phyloP scores from a whole-genome alignment of 2,113 vertebrate genomes.

The Rattus norvegicus region DNA sequence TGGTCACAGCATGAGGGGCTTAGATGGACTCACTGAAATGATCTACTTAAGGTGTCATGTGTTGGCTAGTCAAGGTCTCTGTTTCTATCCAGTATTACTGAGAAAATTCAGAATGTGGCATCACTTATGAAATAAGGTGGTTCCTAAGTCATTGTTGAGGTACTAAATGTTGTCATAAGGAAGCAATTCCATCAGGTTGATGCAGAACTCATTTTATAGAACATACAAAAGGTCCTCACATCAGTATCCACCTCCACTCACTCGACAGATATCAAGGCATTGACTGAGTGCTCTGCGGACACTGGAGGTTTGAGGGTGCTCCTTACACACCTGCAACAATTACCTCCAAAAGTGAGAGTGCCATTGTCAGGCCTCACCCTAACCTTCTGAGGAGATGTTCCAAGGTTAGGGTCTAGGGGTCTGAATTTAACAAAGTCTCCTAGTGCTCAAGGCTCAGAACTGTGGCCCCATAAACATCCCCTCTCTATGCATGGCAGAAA shows the following conservation, averaged over 20 bases:
- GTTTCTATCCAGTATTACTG: not conserved
- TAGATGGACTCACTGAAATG: not conserved
- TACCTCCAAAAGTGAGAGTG: not conserved
- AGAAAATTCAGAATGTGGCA: constrained; percentile 20
- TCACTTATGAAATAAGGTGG: constrained; percentile 19
- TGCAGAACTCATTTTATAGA: not conserved
- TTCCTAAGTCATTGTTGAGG: constrained; percentile 45
- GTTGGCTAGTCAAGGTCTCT: constrained; percentile 19
- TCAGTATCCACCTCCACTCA: not conserved
- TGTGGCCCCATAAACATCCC: not conserved
- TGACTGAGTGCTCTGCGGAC: not conserved
- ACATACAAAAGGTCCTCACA: not conserved
- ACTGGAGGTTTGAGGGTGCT: not conserved
- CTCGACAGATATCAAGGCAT: not conserved
- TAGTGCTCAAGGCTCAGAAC: not conserved
- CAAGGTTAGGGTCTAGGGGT: not conserved
- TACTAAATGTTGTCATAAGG: constrained; percentile 38
- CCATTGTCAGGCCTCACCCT: not conserved
- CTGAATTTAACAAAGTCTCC: constrained; percentile 14
- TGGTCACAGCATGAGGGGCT: not conserved
- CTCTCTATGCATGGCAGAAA: not conserved
- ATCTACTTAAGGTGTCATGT: not conserved
- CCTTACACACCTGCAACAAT: not conserved
- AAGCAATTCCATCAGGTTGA: constrained; percentile 5
- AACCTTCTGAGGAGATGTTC: not conserved